phyloP scores from a whole-genome alignment of 1,140 invertebrate species.

The Drosophila erecta region DNA sequence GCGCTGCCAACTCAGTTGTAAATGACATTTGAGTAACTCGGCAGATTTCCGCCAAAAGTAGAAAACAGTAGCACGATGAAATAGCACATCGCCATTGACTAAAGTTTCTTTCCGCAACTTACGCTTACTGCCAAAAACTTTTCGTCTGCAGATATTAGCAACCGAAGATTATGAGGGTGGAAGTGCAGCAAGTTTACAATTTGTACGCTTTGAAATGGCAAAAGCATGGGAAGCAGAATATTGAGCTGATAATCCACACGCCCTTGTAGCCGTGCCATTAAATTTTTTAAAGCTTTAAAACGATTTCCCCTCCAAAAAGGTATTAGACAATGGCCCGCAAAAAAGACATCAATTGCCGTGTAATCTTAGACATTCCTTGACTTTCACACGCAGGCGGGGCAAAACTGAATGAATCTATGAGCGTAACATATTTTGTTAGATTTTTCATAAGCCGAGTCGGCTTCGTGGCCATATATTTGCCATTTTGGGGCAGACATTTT shows the following conservation, averaged over 20 bases:
- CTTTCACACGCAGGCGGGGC: constrained; percentile 21
- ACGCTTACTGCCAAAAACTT: constrained; percentile 58
- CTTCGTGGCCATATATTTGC: constrained; percentile 29
- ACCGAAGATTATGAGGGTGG: constrained; percentile 27
- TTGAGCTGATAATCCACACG: constrained; percentile 34
- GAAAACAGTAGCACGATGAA: not conserved
- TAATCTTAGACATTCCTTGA: constrained; percentile 67
- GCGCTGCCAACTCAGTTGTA: not conserved
- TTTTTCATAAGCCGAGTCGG: constrained; percentile 44
- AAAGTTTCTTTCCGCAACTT: constrained; percentile 31
- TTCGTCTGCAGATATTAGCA: constrained; percentile 31
- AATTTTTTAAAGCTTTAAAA: constrained; percentile 40
- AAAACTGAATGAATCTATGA: constrained; percentile 25
- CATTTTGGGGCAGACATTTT: constrained; percentile 37
- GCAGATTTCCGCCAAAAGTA: not conserved
- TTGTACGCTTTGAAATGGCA: constrained; percentile 50
- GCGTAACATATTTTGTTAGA: constrained; percentile 59
- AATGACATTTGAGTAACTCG: not conserved
- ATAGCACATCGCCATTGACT: constrained; percentile 1
- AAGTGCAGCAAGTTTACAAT: constrained; percentile 45
- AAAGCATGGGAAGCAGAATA: constrained; percentile 9
- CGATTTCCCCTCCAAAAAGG: constrained; percentile 54
- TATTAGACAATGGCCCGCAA: constrained; percentile 49
- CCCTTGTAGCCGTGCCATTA: constrained; percentile 11
- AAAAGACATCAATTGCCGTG: constrained; percentile 75